These are phyloP conservation scores for Himalopsyche kuldschensis DNA, from an alignment of 2,888 invertebrate species.

Conservation along the genomic window DNA sequence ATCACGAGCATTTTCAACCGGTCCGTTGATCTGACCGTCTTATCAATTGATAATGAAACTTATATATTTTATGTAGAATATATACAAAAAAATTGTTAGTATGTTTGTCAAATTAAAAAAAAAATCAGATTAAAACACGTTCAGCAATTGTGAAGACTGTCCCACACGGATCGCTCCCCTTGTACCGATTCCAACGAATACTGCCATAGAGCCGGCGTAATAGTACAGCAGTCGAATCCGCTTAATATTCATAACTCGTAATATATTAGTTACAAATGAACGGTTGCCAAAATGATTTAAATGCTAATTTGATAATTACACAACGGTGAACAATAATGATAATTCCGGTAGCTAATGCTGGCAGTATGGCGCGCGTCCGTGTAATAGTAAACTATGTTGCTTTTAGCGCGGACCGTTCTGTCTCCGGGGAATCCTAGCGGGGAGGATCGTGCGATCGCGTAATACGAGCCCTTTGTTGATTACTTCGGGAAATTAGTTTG, in stretches of 20 bases:
- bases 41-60: no score
- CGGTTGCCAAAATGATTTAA: slow-evolving; percentile 63
- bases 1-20: no score
- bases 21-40: no score
- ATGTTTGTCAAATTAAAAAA: no score
- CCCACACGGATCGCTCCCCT: neutral
- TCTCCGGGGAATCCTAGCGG: neutral
- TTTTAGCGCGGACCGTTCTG: neutral
- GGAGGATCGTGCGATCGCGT: neutral
- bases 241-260: slow-evolving; percentile 56
- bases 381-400: neutral
- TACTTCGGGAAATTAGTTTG: neutral
- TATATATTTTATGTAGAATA: no score
- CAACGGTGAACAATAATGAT: slow-evolving; percentile 18
- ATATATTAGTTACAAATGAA: slow-evolving; percentile 64
- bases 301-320: slow-evolving; percentile 63
- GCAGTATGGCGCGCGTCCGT: neutral
- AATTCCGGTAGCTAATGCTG: neutral
- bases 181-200: neutral
- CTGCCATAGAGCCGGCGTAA: neutral
- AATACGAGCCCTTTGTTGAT: neutral
- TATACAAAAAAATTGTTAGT: no score
- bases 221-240: slow-evolving; percentile 9
- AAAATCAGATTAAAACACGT: no score
- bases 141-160: neutral